These are phyloP conservation scores for Diorhabda elongata DNA, from an alignment of 1,140 invertebrate species.

Conservation along the genomic window DNA sequence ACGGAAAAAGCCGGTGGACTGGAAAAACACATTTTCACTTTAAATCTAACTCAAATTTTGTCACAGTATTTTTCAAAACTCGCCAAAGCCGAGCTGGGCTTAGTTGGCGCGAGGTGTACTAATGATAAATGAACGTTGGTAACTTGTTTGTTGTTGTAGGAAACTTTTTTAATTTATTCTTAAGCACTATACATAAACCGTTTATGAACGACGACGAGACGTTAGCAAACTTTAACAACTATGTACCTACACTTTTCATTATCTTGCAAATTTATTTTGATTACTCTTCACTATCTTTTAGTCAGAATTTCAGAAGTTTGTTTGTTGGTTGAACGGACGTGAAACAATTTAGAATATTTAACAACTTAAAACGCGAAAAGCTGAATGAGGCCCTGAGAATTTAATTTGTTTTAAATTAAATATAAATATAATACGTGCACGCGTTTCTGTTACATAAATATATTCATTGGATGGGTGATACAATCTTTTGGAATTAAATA, in stretches of 20 bases:
- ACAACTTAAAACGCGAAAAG: no score
- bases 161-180: slow-evolving; percentile 1
- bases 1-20: slow-evolving; percentile 14
- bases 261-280: neutral
- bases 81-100: neutral
- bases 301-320: no score
- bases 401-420: no score
- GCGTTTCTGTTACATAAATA: no score
- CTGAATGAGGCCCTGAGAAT: no score
- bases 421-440: no score
- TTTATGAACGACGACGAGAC: neutral
- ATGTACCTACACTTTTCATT: neutral
- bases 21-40: slow-evolving; percentile 22
- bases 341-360: no score
- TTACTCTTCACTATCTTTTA: neutral
- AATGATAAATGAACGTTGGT: neutral
- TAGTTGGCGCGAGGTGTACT: neutral
- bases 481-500: no score
- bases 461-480: no score
- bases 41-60: slow-evolving; percentile 16
- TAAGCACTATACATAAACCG: neutral
- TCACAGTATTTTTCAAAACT: slow-evolving; percentile 9
- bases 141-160: neutral
- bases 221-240: neutral
- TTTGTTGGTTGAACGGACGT: no score